Evolutionary conservation across 92 coral and sea anemone species (phyloP).

Genomic region (Phymanthus crucifer): DNA sequence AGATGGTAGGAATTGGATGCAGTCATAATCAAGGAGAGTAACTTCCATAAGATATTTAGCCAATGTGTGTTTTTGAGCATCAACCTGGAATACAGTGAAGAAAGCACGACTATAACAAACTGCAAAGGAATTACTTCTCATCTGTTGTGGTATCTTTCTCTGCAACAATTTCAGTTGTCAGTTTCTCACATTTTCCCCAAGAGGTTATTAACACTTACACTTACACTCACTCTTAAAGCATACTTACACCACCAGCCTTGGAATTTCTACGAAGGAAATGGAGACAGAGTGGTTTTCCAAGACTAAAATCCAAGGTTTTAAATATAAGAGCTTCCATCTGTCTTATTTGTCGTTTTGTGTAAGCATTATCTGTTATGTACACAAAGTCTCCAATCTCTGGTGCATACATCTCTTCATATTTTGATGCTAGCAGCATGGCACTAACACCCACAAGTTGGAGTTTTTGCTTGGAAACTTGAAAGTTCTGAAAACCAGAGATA

Average conservation of each 20-base stretch:
- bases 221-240: not conserved
- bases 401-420: constrained; percentile 98
- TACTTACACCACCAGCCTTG: constrained; percentile 89
- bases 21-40: constrained; percentile 76
- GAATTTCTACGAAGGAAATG: constrained; percentile 95
- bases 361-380: constrained; percentile 93
- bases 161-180: too few species aligned
- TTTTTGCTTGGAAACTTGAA: constrained; percentile 53
- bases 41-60: constrained; percentile 97
- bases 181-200: too few species aligned
- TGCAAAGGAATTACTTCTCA: too few species aligned
- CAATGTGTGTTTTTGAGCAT: constrained; percentile 71
- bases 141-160: too few species aligned
- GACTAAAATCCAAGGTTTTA: constrained; percentile 60
- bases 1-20: constrained; percentile 79
- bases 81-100: constrained; percentile 58
- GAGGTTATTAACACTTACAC: too few species aligned
- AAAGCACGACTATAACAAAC: too few species aligned
- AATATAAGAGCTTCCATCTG: constrained; percentile 86
- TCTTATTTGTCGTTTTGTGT: constrained; percentile 69
- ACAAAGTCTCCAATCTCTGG: constrained; percentile 97
- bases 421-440: constrained; percentile 94
- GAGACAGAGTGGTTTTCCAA: constrained; percentile 91
- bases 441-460: constrained; percentile 93
- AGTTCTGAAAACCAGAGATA: constrained; percentile 40